These are phyloP conservation scores for Deilephila porcellus DNA, from an alignment of 2,888 invertebrate genomes.

Conservation along the genomic window DNA sequence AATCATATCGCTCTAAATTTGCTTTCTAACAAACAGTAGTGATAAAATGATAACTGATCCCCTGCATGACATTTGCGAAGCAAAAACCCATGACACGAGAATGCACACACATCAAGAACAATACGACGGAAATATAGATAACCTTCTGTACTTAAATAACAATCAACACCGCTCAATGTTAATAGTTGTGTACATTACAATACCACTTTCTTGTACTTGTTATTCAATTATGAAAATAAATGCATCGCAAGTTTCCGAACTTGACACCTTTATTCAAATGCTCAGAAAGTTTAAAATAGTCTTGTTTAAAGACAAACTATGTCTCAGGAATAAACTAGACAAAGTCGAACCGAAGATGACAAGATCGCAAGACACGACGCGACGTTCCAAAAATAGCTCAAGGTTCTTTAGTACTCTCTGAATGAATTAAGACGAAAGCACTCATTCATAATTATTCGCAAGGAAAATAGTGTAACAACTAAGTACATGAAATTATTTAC, in stretches of 20 bases:
- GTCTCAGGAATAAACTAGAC: no score
- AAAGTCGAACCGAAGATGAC: background rate
- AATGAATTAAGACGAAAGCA: background rate
- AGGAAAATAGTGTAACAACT: no score
- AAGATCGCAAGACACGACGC: background rate
- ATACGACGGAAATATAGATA: background rate
- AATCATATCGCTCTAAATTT: background rate
- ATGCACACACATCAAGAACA: background rate
- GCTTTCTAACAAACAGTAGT: constrained; percentile 7
- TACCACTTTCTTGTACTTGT: background rate
- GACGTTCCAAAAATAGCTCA: background rate
- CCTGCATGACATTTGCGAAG: background rate
- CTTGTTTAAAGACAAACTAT: no score
- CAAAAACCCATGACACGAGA: background rate
- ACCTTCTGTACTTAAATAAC: background rate
- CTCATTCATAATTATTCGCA: background rate
- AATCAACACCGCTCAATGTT: constrained; percentile 2
- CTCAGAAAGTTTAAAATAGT: background rate
- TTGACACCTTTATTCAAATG: no score
- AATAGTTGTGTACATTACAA: background rate
- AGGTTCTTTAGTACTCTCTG: background rate
- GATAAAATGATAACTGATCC: background rate
- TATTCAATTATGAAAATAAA: background rate
- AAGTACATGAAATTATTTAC: no score
- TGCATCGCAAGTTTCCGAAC: no score